These are phyloP conservation scores for Platichthys flesus DNA, from an alignment of 2,113 vertebrate species.

Conservation along the genomic window DNA sequence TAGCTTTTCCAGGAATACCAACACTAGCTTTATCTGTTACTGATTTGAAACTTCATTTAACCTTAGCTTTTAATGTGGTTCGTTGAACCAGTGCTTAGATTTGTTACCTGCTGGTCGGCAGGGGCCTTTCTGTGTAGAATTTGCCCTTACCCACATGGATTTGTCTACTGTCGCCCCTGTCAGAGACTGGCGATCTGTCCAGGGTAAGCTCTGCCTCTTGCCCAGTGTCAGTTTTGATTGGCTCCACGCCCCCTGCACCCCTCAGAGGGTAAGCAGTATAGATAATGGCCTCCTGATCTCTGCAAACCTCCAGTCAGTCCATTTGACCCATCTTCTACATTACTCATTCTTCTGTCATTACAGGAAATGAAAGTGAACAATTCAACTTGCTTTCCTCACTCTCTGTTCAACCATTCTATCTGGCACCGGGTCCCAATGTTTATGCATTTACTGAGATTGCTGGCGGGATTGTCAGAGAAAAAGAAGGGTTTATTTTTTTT, in stretches of 20 bases:
- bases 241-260: neutral
- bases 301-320: constrained; percentile 27
- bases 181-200: neutral
- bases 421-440: constrained; percentile 88
- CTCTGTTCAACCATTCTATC: constrained; percentile 69
- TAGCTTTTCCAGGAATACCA: no score
- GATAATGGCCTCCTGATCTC: constrained; percentile 28
- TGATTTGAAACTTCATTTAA: no score
- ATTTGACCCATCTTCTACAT: constrained; percentile 47
- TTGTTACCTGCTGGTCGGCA: neutral
- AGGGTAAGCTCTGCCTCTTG: neutral
- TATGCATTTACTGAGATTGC: constrained; percentile 91
- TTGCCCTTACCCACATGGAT: neutral
- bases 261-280: neutral
- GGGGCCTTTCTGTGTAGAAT: no score
- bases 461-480: constrained; percentile 88
- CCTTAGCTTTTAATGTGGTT: no score
- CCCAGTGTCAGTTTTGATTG: neutral
- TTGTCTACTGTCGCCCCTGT: neutral
- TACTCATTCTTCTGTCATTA: constrained; percentile 47
- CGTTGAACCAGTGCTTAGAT: no score
- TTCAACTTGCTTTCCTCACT: constrained; percentile 50
- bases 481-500: constrained; percentile 87
- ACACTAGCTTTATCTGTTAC: no score
- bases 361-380: constrained; percentile 61